These are phyloP conservation scores for Amniataba percoides DNA, from an alignment of 2,797 vertebrate genomes.

Conservation along the genomic window DNA sequence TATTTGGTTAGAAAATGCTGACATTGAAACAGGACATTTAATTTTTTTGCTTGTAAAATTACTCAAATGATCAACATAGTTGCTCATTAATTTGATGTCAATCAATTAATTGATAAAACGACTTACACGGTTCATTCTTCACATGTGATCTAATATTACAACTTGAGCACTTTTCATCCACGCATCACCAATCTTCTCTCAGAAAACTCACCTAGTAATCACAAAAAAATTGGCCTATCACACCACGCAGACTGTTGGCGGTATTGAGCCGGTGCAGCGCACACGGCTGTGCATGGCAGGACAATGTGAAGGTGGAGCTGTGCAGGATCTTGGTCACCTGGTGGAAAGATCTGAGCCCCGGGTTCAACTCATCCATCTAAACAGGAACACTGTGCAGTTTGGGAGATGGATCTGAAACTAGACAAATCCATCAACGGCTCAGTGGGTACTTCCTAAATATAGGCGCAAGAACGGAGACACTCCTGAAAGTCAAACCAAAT, in stretches of 20 bases:
- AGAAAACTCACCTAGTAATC: constrained; percentile 23
- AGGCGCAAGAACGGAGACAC: constrained; percentile 84
- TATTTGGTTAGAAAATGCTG: background rate
- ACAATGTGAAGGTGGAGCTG: constrained; percentile 51
- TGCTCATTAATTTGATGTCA: background rate
- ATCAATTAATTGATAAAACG: background rate
- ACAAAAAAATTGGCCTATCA: constrained; percentile 30
- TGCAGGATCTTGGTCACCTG: constrained; percentile 71
- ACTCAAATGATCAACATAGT: background rate
- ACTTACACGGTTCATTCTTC: background rate
- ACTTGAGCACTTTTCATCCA: constrained; percentile 17
- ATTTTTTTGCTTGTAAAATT: background rate
- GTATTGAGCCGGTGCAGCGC: constrained; percentile 22
- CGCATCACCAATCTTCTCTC: constrained; percentile 8
- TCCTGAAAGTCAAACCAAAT: constrained; percentile 88
- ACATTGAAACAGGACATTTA: background rate
- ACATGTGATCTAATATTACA: no score
- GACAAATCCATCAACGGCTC: constrained; percentile 85
- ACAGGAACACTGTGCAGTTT: constrained; percentile 84
- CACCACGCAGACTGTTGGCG: constrained; percentile 17
- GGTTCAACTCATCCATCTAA: constrained; percentile 78
- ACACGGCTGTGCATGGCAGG: constrained; percentile 1
- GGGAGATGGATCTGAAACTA: constrained; percentile 78
- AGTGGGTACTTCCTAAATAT: constrained; percentile 89
- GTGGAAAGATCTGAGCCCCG: constrained; percentile 73